These are phyloP conservation scores for Thripadectes ignobilis DNA, from an alignment of 2,797 vertebrate species.

Conservation along the genomic window DNA sequence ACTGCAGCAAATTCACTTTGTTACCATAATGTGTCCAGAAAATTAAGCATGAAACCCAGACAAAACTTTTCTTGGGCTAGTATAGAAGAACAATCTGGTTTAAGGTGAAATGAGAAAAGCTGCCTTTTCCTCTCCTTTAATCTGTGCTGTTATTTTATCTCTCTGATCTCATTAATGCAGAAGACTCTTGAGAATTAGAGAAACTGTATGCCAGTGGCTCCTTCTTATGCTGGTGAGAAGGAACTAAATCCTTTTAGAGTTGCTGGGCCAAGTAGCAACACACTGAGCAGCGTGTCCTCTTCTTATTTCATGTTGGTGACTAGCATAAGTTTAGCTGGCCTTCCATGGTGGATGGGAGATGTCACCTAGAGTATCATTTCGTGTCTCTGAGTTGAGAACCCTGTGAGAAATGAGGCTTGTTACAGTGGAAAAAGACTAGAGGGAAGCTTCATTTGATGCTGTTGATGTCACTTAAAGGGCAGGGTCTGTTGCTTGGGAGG, in stretches of 20 bases:
- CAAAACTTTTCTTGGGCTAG: background rate
- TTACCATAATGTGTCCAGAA: background rate
- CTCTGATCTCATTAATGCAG: background rate
- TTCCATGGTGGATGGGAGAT: background rate
- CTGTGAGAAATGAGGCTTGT: background rate
- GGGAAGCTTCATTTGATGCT: background rate
- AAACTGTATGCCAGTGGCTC: background rate
- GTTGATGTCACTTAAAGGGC: background rate
- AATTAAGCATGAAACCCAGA: background rate
- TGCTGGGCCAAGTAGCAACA: background rate
- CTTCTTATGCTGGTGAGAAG: background rate
- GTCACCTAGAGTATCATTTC: background rate
- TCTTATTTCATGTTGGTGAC: background rate
- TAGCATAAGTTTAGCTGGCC: background rate
- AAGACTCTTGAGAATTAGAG: background rate
- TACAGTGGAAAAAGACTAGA: rapidly evolving
- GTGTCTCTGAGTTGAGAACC: background rate
- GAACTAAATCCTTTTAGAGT: background rate
- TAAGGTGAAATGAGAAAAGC: background rate
- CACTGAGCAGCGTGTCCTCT: background rate
- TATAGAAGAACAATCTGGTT: background rate
- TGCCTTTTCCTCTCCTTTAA: background rate
- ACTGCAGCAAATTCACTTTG: background rate
- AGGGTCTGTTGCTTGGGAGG: background rate
- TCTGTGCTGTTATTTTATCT: background rate